Percentiles rank a stretch among this genome's conserved stretches.
Evolutionary conservation across 2,888 invertebrate genomes (phyloP).

Genomic region (Peribatodes rhomboidaria): DNA sequence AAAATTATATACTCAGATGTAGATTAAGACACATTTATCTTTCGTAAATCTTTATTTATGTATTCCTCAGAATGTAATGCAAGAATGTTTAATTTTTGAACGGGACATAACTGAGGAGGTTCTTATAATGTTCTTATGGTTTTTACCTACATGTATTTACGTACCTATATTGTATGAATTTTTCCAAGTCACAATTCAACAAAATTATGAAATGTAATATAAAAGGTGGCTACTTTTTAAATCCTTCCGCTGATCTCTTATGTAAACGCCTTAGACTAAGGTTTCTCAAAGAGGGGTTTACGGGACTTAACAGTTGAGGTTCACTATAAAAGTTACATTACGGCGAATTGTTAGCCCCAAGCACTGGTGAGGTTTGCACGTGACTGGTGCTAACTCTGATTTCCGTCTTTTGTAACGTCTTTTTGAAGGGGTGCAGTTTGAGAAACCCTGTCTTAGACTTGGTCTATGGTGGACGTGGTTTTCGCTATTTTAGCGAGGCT

Average conservation of each 20-base stretch:
- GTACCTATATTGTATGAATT: neutral
- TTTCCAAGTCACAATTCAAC: constrained; percentile 1
- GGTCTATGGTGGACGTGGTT: too few species aligned
- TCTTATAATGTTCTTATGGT: neutral
- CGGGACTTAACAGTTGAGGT: too few species aligned
- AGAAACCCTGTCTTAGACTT: too few species aligned
- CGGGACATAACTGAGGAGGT: neutral
- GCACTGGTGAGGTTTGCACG: too few species aligned
- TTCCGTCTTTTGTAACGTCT: too few species aligned
- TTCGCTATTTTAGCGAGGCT: neutral
- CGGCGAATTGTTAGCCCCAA: too few species aligned
- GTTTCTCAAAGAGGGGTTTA: too few species aligned
- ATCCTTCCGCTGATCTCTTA: neutral
- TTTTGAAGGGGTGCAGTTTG: too few species aligned
- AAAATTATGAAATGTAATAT: neutral
- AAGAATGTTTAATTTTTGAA: constrained; percentile 6
- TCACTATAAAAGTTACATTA: too few species aligned
- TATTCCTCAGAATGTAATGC: constrained; percentile 7
- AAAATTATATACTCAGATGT: constrained; percentile 80
- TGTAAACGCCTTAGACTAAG: too few species aligned
- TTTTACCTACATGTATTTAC: constrained; percentile 3
- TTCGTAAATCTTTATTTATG: constrained; percentile 30
- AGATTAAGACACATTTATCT: constrained; percentile 55
- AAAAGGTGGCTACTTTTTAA: neutral
- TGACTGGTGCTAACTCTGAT: too few species aligned